Evolutionary conservation across 2,888 invertebrate species (phyloP), one percentile per base, ranked within the genome.

Genomic region (Hyposoter dolosus): DNA sequence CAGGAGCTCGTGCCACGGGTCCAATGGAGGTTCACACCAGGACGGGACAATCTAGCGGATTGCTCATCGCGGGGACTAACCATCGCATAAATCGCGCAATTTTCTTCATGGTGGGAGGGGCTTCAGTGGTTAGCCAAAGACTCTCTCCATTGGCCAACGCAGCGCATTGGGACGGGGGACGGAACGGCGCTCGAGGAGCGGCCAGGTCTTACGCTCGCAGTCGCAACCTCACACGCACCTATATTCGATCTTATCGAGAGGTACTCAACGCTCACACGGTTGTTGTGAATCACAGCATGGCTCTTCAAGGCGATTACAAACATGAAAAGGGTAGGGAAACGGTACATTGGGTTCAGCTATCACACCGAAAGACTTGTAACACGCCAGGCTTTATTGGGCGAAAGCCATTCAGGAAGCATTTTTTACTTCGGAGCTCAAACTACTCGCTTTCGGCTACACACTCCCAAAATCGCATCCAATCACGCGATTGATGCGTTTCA

Each of bases 41-140:
- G 74, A 1, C n/a, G 12, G 43, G 60, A 60, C 23, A 60, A 75
- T 50, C 74, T 60, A 7, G 74, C 74, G 0, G 74, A 75, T 28
- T 75, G 74, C 12, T 60, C 60, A 6, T 75, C 74, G 17, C 23
- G 74, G 1, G 74, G 74, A 9, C 43, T 75, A 15, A 40, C 74
- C 19, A 3, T 28, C 23, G 1, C 17, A 7, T 60, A 75, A 45
- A 23, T 75, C 43, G 23, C 53, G 6, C 15, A 12, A 23, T 23
- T 23, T 40, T 56, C n/a, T 7, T 17, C 28, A 19, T 75, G 60
- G 74, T 75, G 60, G 74, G 15, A 43, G 2, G 74, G 74, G 43
- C 74, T 60, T 3, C 23, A 12, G 1, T 75, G 45, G 60, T 7
- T 75, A 28, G 28, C 43, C 1, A 5, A 60, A 7, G 2, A 1